Evolutionary conservation across 2,797 vertebrate genomes (phyloP), one percentile per base, ranked within the genome.

Genomic region (Onychomys leucogaster): DNA sequence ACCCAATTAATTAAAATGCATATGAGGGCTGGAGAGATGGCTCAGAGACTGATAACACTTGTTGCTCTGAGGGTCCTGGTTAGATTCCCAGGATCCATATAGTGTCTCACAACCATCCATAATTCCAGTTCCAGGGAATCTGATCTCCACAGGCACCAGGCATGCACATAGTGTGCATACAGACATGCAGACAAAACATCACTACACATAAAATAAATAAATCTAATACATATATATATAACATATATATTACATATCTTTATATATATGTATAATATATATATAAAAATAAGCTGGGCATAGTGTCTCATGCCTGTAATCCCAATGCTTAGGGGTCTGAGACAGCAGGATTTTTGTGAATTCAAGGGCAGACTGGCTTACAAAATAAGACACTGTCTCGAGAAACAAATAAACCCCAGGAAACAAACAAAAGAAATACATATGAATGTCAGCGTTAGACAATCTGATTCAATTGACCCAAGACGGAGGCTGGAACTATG

Each of bases 381-480:
- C 10, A 76, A 61, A 89, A 43, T 89, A 73, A 46, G 73, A 89
- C 57, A 46, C 41, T 77, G 41, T 27, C 32, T 63, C 37, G 63
- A 77, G 73, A 77, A 77, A 63, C 12, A 89, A 89, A 80, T 34
- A 37, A 43, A 73, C 67, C 46, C 32, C 10, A 27, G 41, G 17
- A 6, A 57, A 29, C 25, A 71, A 71, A 55, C 46, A 52, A 86
- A 80, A 89, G 76, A 85, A 94, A 27, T 5, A 90, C 25, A 78
- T 55, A 85, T 86, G 83, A 63, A 52, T 5, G 46, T 11, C 13
- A 11, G 0, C 59, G 12, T 92, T 88, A 97, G 73, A 92, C 94
- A 89, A 59, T 75, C 16, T 82, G 61, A 89, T 93, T 85, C 87
- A 78, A 49, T 63, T 81, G 34, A 34, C 52, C 76, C 80, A n/a